Base-by-base conservation (phyloP, 2,888 invertebrate genomes). In the Rhogogaster chlorosoma region DNA sequence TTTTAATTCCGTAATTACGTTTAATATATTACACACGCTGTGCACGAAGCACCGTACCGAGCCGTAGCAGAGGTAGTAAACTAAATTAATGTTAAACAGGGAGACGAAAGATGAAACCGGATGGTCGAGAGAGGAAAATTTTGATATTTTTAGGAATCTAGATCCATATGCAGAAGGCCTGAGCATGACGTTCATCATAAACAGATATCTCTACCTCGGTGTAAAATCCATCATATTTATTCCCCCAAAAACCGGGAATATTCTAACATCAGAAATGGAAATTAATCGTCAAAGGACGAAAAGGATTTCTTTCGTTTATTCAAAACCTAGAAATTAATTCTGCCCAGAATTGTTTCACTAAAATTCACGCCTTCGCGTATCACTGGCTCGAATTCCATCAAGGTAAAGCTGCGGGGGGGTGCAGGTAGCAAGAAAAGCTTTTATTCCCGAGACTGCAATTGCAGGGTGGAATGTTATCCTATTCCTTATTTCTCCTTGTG, bases 1-100 rank as follows among this genome's bases (percentile, higher is more conserved):
- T 53, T 77, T 49, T 53, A 49, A 77, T 77, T 77, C 45, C 53
- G 29, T 77, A 53, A 77, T 77, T 77, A 53, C 77, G 49, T 77
- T 77, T 53, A 49, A 77, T 49, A 77, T 77, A 77, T 73, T 73
- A 73, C 38, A 73, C 42, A 73, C 42, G 38, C 73, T 42, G 26
- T 22, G 42, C 73, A 42, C 73, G 73, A 42, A 38, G 38, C 5
- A 42, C 73, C 42, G 73, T 42, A 26, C 73, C 73, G 73, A 73
- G 45, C 22, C 42, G 42, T 38, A 73, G 73, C 73, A 26, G 42
- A 73, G 42, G 42, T 73, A 26, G 73, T 73, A 42, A 73, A 73
- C 42, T 73, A 42, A 73, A 73, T 73, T 38, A 73, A 73, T 38
- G 73, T 73, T 73, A 42, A 73, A 73, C 42, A 73, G 73, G 42